Base-by-base conservation (phyloP, 2,888 invertebrate species). In the Amphimallon solstitiale region DNA sequence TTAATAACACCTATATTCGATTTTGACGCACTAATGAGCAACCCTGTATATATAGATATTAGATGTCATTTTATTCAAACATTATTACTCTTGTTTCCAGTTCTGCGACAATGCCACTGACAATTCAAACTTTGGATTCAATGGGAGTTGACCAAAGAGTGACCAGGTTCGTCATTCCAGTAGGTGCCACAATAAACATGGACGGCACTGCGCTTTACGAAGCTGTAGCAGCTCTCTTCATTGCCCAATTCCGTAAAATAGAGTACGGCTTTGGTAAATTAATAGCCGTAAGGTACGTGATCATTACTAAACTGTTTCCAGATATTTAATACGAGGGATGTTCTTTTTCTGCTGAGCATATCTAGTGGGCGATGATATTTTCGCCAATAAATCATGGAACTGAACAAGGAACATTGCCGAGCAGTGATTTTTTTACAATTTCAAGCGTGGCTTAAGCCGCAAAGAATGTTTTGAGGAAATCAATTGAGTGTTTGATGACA, bases 181-280 rank as follows among this genome's bases (percentile, higher is more conserved):
- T 98, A 70, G 98, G 98, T 7, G 97, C 98, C 17, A 97, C 98
- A 38, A 97, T 98, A 82, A 98, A 98, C 85, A 97, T 97, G 97
- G 97, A 97, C 80, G 95, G 95, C 10, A 97, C 97, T 0, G 98
- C 98, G 1, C 85, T 99, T 23, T 99, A 99, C 79, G 98, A 99
- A 82, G 97, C 98, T 0, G 95, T 98, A 4, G 98, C 98, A 0
- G 98, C 98, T 17, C 92, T 98, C 73, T 99, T 98, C 79, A 98
- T 99, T 70, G 95, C 98, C 12, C 98, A 99, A 84, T 88, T 95
- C 71, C 88, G 94, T 77, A 89, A 90, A 73, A 87, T 95, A 66
- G 86, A 90, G 37, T 89, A 97, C 83, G 90, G 92, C 10, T 89
- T 97, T 71, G 94, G 95, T 17, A 91, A 94, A 80, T 91, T 97